phyloP scores from a whole-genome alignment of 2,113 vertebrate species.

The Australoheros scitulus region DNA sequence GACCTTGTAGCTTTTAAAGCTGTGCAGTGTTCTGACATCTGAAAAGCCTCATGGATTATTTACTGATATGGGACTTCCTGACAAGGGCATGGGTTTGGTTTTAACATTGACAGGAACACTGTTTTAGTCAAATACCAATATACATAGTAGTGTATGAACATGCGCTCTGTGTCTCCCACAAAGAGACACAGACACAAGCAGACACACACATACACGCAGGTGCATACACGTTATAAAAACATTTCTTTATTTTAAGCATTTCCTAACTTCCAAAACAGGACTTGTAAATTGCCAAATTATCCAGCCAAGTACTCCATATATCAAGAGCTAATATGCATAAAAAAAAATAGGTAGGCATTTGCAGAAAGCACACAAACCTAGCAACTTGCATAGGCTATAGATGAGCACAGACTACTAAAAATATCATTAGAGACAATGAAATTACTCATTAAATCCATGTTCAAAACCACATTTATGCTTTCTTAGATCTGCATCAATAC shows the following conservation, averaged over 20 bases:
- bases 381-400: neutral
- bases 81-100: slow-evolving; percentile 1
- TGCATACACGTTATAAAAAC: neutral
- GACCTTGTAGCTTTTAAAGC: slow-evolving; percentile 8
- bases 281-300: neutral
- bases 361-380: neutral
- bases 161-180: neutral
- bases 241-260: slow-evolving; percentile 1
- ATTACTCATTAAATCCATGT: neutral
- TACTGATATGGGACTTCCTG: slow-evolving; percentile 2
- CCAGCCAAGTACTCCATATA: neutral
- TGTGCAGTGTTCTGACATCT: neutral
- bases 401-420: neutral
- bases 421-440: neutral
- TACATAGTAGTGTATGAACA: slow-evolving; percentile 4
- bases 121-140: slow-evolving; percentile 13
- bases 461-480: neutral
- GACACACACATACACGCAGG: neutral
- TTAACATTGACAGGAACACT: neutral
- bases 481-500: neutral
- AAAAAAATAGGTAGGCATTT: neutral
- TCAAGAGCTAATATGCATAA: neutral
- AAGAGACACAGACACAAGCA: neutral
- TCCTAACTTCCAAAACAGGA: neutral
- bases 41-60: slow-evolving; percentile 6